Conservation (phyloP, 2,113 vertebrate genomes). For the Thryonomys swinderianus region DNA sequence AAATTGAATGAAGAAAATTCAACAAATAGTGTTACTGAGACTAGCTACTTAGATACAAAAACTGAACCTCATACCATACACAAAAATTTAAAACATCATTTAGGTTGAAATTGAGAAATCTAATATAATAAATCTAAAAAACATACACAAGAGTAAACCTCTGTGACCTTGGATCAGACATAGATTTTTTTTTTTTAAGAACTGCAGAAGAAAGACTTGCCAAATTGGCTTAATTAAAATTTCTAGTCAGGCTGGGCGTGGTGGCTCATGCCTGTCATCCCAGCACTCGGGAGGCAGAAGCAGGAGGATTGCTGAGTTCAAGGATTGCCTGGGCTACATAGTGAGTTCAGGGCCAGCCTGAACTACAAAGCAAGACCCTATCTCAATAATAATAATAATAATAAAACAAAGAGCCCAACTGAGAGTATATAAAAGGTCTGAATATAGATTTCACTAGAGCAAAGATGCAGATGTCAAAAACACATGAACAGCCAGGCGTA, state of each 20-base stretch:
- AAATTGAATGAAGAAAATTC: constrained; percentile 18
- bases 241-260: background rate
- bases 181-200: background rate
- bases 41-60: background rate
- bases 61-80: background rate
- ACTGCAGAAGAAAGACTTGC: background rate
- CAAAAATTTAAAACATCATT: background rate
- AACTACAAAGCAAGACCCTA: no score
- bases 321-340: no score
- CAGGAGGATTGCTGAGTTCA: no score
- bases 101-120: background rate
- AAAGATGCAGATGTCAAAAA: background rate
- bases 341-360: no score
- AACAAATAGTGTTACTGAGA: background rate
- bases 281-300: background rate
- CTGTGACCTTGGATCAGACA: background rate
- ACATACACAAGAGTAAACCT: background rate
- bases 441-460: background rate
- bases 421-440: background rate
- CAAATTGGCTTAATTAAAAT: constrained; percentile 40
- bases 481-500: no score
- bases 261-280: background rate
- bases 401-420: background rate
- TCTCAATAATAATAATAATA: background rate
- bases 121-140: background rate